Evolutionary conservation across 2,888 invertebrate species (phyloP).

Genomic region (Drosophila neotestacea): DNA sequence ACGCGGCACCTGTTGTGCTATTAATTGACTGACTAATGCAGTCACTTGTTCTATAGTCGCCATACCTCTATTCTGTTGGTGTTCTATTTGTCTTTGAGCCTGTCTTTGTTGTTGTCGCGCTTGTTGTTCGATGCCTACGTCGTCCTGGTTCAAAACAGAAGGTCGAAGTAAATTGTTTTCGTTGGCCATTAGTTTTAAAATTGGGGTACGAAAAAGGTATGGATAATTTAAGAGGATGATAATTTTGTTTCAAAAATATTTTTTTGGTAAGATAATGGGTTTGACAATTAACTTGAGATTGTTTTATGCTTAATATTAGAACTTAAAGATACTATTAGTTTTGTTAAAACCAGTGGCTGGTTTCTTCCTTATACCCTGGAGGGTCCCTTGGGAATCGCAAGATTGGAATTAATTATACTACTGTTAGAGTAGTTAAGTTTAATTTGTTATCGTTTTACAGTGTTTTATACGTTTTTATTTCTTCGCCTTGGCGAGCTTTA

Average conservation of each 20-base stretch:
- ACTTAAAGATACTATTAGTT: not conserved
- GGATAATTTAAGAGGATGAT: too few relatives aligned
- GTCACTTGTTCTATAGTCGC: not conserved
- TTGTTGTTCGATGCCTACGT: not conserved
- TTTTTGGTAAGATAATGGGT: not conserved
- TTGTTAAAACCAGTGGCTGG: slow-evolving; percentile 6
- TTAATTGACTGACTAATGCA: not conserved
- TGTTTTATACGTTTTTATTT: not conserved
- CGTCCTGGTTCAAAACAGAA: not conserved
- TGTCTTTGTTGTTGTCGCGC: slow-evolving; percentile 4
- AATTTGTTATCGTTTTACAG: not conserved
- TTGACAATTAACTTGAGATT: not conserved
- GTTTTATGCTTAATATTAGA: too few relatives aligned
- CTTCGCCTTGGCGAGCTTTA: not conserved
- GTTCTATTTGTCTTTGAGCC: not conserved
- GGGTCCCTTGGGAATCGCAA: too few relatives aligned
- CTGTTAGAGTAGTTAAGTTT: too few relatives aligned
- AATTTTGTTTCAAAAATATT: not conserved
- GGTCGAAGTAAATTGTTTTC: not conserved
- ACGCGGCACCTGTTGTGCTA: not conserved
- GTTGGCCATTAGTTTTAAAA: not conserved
- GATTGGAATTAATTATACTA: too few relatives aligned
- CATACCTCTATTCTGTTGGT: slow-evolving; percentile 3
- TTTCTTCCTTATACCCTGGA: not conserved
- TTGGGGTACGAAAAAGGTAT: too few relatives aligned